phyloP scores from a whole-genome alignment of 1,140 invertebrate genomes.

The Bombus superbus region DNA sequence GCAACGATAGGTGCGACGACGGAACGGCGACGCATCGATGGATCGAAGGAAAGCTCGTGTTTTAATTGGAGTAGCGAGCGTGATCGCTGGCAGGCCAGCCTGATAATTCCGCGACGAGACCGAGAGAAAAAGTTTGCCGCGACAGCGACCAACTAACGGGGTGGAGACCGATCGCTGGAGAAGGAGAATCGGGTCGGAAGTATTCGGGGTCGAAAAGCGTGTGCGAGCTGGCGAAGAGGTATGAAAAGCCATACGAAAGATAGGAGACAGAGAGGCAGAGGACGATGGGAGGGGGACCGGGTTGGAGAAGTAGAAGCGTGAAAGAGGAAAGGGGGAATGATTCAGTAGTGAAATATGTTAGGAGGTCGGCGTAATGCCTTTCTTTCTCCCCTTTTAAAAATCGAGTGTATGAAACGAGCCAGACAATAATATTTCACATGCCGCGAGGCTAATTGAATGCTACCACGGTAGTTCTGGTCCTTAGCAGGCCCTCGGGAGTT shows the following conservation, averaged over 20 bases:
- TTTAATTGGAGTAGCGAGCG: no score
- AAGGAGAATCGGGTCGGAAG: neutral
- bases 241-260: neutral
- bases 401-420: slow-evolving; percentile 67
- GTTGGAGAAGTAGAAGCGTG: neutral
- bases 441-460: slow-evolving; percentile 82
- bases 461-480: slow-evolving; percentile 79
- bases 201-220: neutral
- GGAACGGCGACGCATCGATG: neutral
- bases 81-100: neutral
- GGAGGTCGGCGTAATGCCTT: slow-evolving; percentile 70
- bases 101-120: neutral
- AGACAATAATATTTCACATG: slow-evolving; percentile 81
- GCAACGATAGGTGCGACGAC: neutral
- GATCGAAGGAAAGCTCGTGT: neutral
- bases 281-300: no score
- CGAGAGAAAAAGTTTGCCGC: neutral
- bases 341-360: slow-evolving; percentile 73
- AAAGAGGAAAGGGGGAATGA: slow-evolving; percentile 46
- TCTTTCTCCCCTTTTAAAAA: slow-evolving; percentile 72
- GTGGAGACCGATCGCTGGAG: neutral
- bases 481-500: slow-evolving; percentile 64
- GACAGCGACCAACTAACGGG: no score
- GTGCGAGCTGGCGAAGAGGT: neutral
- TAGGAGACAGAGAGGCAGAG: neutral